These are phyloP conservation scores for Thunnus albacares DNA, from an alignment of 2,797 vertebrate genomes.

Conservation along the genomic window DNA sequence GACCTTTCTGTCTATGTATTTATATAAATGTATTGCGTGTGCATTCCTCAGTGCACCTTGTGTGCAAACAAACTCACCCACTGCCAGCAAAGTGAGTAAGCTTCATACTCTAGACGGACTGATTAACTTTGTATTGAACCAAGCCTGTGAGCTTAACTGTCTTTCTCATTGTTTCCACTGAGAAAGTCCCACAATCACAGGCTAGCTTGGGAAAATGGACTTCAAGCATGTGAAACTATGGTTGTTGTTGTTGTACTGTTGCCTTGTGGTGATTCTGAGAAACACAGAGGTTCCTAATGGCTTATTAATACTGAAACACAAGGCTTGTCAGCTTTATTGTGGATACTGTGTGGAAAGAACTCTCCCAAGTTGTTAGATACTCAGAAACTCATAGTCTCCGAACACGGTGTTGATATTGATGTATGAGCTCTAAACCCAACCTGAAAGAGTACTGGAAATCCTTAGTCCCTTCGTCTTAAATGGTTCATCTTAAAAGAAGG, in stretches of 20 bases:
- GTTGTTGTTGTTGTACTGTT: slow-evolving; percentile 73
- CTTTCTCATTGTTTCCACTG: slow-evolving; percentile 80
- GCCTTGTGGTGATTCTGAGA: slow-evolving; percentile 67
- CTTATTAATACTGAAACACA: slow-evolving; percentile 73
- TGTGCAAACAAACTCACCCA: slow-evolving; percentile 60
- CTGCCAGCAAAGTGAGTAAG: slow-evolving; percentile 62
- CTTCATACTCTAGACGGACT: slow-evolving; percentile 52
- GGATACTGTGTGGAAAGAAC: slow-evolving; percentile 69
- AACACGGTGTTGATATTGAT: slow-evolving; percentile 66
- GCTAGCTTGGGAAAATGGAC: slow-evolving; percentile 71
- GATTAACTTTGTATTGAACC: slow-evolving; percentile 70
- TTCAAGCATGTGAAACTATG: slow-evolving; percentile 66
- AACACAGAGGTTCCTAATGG: slow-evolving; percentile 59
- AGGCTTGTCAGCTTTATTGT: slow-evolving; percentile 67
- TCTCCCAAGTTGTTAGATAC: slow-evolving; percentile 56
- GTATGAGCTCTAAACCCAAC: slow-evolving; percentile 61
- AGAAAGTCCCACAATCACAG: slow-evolving; percentile 72
- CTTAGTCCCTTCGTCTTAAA: slow-evolving; percentile 48
- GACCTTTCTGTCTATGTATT: slow-evolving; percentile 33
- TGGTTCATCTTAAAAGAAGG: slow-evolving; percentile 63
- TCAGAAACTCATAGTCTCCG: slow-evolving; percentile 58
- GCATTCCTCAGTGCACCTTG: slow-evolving; percentile 56
- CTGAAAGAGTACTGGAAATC: slow-evolving; percentile 65
- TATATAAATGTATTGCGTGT: slow-evolving; percentile 23
- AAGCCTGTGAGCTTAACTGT: slow-evolving; percentile 55